Conservation (phyloP, 2,113 vertebrate species). For the Rallus limicola region DNA sequence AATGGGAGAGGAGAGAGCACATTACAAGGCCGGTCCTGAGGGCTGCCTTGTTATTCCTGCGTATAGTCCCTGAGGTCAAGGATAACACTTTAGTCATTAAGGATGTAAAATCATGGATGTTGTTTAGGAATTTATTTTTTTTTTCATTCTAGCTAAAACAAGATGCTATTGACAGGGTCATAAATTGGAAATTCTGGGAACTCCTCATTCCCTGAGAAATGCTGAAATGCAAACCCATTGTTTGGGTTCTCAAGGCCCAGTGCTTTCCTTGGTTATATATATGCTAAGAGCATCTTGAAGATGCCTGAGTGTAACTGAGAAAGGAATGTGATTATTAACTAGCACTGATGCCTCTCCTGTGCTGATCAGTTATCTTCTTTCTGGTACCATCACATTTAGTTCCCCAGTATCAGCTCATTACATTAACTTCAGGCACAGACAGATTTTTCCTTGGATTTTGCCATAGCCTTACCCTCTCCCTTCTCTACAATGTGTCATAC, state of each 20-base stretch:
- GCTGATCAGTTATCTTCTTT: background rate
- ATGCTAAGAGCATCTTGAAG: background rate
- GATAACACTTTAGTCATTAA: background rate
- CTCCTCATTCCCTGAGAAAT: background rate
- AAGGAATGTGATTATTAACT: background rate
- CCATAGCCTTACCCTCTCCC: background rate
- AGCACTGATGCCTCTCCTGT: background rate
- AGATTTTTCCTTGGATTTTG: background rate
- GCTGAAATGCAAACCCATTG: background rate
- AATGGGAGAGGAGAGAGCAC: background rate
- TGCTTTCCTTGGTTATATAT: background rate
- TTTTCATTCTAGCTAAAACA: background rate
- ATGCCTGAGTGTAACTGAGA: background rate
- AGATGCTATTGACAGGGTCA: background rate
- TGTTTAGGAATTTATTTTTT: background rate
- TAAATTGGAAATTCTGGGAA: background rate
- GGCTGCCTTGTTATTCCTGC: background rate
- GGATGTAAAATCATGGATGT: background rate
- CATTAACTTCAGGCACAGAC: background rate
- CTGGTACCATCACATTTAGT: background rate
- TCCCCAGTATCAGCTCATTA: background rate
- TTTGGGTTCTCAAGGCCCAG: fast-evolving
- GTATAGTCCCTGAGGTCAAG: background rate
- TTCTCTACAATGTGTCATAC: background rate
- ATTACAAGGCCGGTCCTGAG: background rate